Evolutionary conservation across 2,113 vertebrate genomes (phyloP).

Genomic region (Aegotheles bennettii): DNA sequence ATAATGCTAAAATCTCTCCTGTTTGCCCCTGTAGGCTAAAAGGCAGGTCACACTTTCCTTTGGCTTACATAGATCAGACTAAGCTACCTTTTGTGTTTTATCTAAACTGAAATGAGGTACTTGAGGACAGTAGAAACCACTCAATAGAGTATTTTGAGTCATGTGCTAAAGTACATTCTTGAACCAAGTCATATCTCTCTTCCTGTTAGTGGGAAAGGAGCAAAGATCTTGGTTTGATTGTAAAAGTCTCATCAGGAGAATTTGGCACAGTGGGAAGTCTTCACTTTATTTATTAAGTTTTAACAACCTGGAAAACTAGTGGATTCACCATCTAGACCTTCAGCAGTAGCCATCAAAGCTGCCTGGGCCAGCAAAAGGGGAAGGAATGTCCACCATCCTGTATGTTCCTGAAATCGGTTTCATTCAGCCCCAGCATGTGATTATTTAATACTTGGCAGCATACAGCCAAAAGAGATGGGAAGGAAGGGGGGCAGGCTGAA

Average conservation of each 20-base stretch:
- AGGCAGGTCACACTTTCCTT: neutral
- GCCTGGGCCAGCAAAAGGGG: neutral
- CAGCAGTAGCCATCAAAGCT: neutral
- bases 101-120: neutral
- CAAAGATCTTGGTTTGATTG: neutral
- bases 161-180: neutral
- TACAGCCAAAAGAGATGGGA: neutral
- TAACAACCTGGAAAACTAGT: neutral
- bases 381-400: neutral
- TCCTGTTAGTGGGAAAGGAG: neutral
- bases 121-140: neutral
- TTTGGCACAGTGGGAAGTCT: neutral
- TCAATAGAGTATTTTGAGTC: neutral
- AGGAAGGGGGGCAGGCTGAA: neutral
- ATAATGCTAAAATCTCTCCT: neutral
- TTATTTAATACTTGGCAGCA: neutral
- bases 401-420: neutral
- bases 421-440: neutral
- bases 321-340: neutral
- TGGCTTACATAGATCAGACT: neutral
- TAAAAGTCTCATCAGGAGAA: neutral
- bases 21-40: neutral
- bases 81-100: neutral
- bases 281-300: neutral
- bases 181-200: neutral